Evolutionary conservation across 2,888 invertebrate species (phyloP).

Genomic region (Aspidapion aeneum): DNA sequence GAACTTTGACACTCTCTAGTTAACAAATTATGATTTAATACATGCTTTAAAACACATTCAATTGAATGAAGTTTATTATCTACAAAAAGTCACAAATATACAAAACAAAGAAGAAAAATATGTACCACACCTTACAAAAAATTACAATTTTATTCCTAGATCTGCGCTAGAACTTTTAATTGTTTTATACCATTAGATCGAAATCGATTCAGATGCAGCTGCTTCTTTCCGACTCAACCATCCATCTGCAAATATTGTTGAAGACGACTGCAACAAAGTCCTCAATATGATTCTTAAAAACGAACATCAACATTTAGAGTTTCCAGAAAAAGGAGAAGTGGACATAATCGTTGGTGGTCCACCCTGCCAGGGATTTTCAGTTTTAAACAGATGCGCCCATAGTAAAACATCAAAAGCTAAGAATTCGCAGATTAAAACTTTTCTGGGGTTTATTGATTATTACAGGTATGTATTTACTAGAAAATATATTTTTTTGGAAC

Average conservation of each 20-base stretch:
- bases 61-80: too few species aligned
- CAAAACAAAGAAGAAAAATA: too few species aligned
- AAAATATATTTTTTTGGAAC: too few species aligned
- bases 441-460: conserved; percentile 54
- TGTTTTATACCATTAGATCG: too few species aligned
- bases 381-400: conserved; percentile 54
- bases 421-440: conserved; percentile 53
- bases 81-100: too few species aligned
- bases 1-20: too few species aligned
- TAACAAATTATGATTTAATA: too few species aligned
- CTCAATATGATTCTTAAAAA: conserved; percentile 15
- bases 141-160: too few species aligned
- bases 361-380: conserved; percentile 57
- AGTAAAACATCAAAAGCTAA: conserved; percentile 52
- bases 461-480: conserved; percentile 41
- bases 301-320: conserved; percentile 10
- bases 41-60: too few species aligned
- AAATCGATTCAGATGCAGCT: conserved; percentile 68
- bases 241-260: conserved; percentile 49
- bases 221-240: conserved; percentile 52
- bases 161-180: too few species aligned
- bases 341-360: conserved; percentile 55
- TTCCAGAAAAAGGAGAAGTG: conserved; percentile 52
- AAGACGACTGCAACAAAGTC: conserved; percentile 48
- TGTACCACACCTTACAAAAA: too few species aligned